A percentile compares a stretch with the other conserved stretches of the same genome.
phyloP scores from a whole-genome alignment of 37 sponge, comb jelly and placozoan species.

The Theonella swinhoei region DNA sequence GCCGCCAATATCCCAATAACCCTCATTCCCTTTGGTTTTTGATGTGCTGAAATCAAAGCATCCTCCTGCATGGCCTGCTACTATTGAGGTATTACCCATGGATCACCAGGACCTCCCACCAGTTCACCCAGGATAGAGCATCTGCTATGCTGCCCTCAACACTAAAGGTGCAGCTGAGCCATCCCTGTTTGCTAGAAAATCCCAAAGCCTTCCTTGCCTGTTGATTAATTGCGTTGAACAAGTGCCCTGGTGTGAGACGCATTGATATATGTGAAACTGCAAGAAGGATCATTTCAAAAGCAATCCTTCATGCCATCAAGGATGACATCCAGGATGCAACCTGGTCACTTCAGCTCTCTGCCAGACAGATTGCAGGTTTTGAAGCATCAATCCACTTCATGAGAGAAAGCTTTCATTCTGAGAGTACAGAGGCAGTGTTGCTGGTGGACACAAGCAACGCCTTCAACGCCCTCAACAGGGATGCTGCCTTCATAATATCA shows the following conservation, averaged over 20 bases:
- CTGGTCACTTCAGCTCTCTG: slow-evolving; percentile 55
- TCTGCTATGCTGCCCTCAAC: neutral
- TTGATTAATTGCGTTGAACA: slow-evolving; percentile 22
- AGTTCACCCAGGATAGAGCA: too few relatives aligned
- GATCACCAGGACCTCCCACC: too few relatives aligned
- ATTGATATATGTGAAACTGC: slow-evolving; percentile 41
- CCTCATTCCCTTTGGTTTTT: too few relatives aligned
- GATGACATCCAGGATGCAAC: slow-evolving; percentile 28
- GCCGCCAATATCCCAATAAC: too few relatives aligned
- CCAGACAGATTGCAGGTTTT: too few relatives aligned
- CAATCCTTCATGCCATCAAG: slow-evolving; percentile 7
- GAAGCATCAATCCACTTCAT: too few relatives aligned
- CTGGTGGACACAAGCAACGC: too few relatives aligned
- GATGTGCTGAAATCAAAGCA: too few relatives aligned
- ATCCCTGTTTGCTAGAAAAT: slow-evolving; percentile 14
- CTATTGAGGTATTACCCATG: too few relatives aligned
- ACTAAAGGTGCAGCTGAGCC: slow-evolving; percentile 31
- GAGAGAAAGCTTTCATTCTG: too few relatives aligned
- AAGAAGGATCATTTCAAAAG: slow-evolving; percentile 46
- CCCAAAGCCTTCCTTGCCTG: slow-evolving; percentile 38
- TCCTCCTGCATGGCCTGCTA: too few relatives aligned
- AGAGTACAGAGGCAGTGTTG: too few relatives aligned
- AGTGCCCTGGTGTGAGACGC: slow-evolving; percentile 18
- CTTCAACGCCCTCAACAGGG: slow-evolving; percentile 37
- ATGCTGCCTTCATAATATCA: slow-evolving; percentile 42